Evolutionary conservation across 2,113 vertebrate species (phyloP), one percentile per base, ranked within the genome.

Genomic region (Dolichallabes microphthalmus): DNA sequence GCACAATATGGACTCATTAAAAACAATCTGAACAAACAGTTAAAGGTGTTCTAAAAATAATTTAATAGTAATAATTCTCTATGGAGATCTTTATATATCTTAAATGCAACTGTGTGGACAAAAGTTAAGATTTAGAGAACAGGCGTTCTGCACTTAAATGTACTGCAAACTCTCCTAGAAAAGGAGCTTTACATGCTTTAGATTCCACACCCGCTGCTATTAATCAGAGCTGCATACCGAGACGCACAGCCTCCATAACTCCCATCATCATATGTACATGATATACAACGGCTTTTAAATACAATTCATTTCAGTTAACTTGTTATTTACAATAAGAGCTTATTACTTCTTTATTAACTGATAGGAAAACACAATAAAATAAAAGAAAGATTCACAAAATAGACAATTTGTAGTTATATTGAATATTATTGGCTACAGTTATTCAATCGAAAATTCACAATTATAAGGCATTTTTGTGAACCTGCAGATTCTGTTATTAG

Each of bases 321-420:
- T 84, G 92, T 91, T 94, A 95, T 95, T 94, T 95, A 95, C 95
- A 95, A 92, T 91, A 93, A 92, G 90, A 95, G 93, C 93, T 93
- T 93, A 93, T 93, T 89, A 90, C 82, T 91, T 90, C 73, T 81
- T 39, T 64, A 88, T 93, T 89, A 53, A 71, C 45, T 86, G 83
- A 73, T 85, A 83, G 45, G 68, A 66, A 81, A 84, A 86, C 84
- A 75, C 71, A 69, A 86, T 68, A 30, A 45, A 74, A 64, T 55
- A 64, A 66, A 30, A 53, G 63, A 22, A 52, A 63, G 22, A 39
- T 81, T 79, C 76, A 82, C 79, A 75, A 39, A 66, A 79, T 45
- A 79, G 71, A 85, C 45, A 20, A 22, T 77, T 84, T 84, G 82
- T 84, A 77, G 14, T 64, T 53, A 64, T 55, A 53, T 57, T 19